These are phyloP conservation scores for Halcyon malimbica DNA, from an alignment of 2,113 vertebrate species.

Conservation along the genomic window DNA sequence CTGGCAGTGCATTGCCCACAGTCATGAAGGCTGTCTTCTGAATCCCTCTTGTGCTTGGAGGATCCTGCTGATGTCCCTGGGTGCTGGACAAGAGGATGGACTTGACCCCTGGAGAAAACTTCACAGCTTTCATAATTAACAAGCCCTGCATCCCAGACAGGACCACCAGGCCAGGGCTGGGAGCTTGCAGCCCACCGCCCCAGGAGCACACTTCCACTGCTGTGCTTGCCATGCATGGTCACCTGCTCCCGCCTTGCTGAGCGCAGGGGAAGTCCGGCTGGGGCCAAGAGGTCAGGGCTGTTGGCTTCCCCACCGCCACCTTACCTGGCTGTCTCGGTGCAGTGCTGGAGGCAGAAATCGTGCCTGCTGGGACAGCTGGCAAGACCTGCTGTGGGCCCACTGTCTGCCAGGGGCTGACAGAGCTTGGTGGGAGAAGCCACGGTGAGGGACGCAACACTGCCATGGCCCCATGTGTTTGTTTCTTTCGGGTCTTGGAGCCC, in stretches of 20 bases:
- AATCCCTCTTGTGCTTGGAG: background rate
- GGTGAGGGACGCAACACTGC: background rate
- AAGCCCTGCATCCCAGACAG: background rate
- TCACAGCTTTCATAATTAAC: background rate
- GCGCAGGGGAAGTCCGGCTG: background rate
- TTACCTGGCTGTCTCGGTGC: too few species aligned
- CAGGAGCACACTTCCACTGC: background rate
- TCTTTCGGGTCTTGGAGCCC: too few species aligned
- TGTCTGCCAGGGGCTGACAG: background rate
- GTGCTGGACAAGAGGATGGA: background rate
- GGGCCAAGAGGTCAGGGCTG: background rate
- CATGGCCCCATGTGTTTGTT: background rate
- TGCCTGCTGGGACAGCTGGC: background rate
- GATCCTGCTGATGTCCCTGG: accelerated
- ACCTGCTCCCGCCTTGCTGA: background rate
- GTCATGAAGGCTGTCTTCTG: background rate
- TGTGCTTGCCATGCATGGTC: background rate
- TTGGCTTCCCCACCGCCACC: background rate
- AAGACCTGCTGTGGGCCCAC: background rate
- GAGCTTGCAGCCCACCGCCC: background rate
- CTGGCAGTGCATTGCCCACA: background rate
- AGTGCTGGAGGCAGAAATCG: too few species aligned
- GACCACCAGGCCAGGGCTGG: background rate
- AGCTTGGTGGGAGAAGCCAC: background rate
- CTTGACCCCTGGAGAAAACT: background rate